Percentiles rank a stretch among this genome's conserved stretches.
These are phyloP conservation scores for Monarcha castaneiventris DNA, from an alignment of 2,113 vertebrate genomes.

Conservation along the genomic window DNA sequence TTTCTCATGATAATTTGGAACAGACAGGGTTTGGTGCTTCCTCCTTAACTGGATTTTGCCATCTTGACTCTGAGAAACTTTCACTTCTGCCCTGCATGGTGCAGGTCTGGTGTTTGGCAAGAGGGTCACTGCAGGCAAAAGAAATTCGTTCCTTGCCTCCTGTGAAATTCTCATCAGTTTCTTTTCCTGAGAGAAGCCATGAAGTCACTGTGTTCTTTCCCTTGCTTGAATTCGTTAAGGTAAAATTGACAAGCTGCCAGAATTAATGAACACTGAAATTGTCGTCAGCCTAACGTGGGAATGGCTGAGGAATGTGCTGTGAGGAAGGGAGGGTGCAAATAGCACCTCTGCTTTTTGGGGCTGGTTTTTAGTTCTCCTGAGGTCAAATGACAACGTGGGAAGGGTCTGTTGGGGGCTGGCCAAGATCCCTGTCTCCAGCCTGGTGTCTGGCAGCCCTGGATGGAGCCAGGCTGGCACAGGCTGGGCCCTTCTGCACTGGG, in stretches of 20 bases:
- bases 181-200: background rate
- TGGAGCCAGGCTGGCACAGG: background rate
- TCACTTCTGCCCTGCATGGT: background rate
- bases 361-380: background rate
- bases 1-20: background rate
- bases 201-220: background rate
- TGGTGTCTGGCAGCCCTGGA: background rate
- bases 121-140: background rate
- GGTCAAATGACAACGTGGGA: background rate
- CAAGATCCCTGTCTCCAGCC: background rate
- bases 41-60: background rate
- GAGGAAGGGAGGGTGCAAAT: background rate
- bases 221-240: background rate
- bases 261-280: background rate
- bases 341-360: background rate
- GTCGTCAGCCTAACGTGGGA: background rate
- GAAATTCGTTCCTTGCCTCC: background rate
- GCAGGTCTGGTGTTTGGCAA: background rate
- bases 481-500: background rate
- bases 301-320: background rate
- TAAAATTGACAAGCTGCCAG: background rate
- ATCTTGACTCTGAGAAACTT: background rate
- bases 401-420: background rate
- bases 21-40: background rate
- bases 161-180: background rate